Base-by-base conservation (phyloP, 2,113 vertebrate species). In the Hippoglossus stenolepis region DNA sequence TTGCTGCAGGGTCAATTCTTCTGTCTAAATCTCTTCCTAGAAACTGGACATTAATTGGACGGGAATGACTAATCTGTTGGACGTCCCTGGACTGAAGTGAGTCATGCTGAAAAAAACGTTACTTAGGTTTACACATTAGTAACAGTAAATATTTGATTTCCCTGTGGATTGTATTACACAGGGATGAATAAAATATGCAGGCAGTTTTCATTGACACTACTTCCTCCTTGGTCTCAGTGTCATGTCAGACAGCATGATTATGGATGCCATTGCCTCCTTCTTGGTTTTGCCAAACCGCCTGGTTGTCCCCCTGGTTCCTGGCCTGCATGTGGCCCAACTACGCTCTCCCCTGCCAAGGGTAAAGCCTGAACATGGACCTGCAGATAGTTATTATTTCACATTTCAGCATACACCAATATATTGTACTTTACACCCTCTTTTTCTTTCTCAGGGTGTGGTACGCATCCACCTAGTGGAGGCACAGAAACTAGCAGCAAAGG, bases 11-110 rank as follows among this genome's bases (percentile, higher is more conserved):
- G 45, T 13, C 57, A 63, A 26, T 69, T 67, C 70, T 26, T 70
- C 15, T 11, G 2, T 84, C 31, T 77, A 23, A 51, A 31, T 88
- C 61, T 70, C 64, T 69, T 79, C 26, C 64, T 70, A 98, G 97
- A 95, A 92, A 82, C 90, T 98, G 43, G 94, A 96, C 85, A 97
- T 98, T 85, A 98, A 98, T 88, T 98, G 97, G 97, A 98, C 97
- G 0, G 97, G 97, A 71, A 77, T 98, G 89, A 98, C 97, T 81
- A 98, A 98, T 85, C 87, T 98, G 75, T 87, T 98, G 90, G 97
- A 98, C 80, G 94, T 98, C 73, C 97, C 97, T 54, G 97, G 97
- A 69, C 94, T 98, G 66, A 97, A 96, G 97, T 98, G 91, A 95
- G 93, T 91, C 56, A 23, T 57, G 14, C 28, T 13, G 23, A 63